phyloP scores from a whole-genome alignment of 1,140 invertebrate species.

The Pissodes strobi region DNA sequence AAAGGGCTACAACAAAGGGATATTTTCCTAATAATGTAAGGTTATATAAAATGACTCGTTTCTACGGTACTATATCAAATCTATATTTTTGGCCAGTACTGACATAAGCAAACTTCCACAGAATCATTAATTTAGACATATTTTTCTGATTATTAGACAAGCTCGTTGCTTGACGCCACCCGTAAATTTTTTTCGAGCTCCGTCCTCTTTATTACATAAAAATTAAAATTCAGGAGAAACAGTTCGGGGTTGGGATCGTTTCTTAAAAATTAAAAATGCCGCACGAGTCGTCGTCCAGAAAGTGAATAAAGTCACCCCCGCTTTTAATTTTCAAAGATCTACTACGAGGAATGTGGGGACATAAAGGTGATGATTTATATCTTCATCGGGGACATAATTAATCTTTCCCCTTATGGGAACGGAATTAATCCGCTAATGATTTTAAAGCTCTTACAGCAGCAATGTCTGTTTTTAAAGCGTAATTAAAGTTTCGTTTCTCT shows the following conservation, averaged over 20 bases:
- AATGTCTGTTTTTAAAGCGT: not conserved
- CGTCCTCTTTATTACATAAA: conserved; percentile 1
- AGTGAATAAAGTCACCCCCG: conserved; percentile 20
- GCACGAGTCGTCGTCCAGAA: conserved; percentile 3
- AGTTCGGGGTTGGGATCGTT: not conserved
- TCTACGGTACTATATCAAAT: too few relatives aligned
- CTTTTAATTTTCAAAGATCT: conserved; percentile 41
- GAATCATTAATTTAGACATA: too few relatives aligned
- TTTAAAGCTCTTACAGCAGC: conserved; percentile 23
- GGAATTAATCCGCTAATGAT: conserved; percentile 49
- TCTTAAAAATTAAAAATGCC: conserved; percentile 8
- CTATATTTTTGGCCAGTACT: too few relatives aligned
- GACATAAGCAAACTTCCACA: too few relatives aligned
- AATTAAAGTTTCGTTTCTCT: too few relatives aligned
- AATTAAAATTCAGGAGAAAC: conserved; percentile 10
- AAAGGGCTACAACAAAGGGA: too few relatives aligned
- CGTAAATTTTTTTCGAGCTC: too few relatives aligned
- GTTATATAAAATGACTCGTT: too few relatives aligned
- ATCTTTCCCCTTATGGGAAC: conserved; percentile 31
- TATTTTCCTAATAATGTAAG: too few relatives aligned
- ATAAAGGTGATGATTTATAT: conserved; percentile 50
- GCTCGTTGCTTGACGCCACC: too few relatives aligned
- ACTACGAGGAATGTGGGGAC: conserved; percentile 43
- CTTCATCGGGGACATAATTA: conserved; percentile 44
- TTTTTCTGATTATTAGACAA: too few relatives aligned